Conservation (phyloP, 2,797 vertebrate genomes). For the Coendou prehensilis region DNA sequence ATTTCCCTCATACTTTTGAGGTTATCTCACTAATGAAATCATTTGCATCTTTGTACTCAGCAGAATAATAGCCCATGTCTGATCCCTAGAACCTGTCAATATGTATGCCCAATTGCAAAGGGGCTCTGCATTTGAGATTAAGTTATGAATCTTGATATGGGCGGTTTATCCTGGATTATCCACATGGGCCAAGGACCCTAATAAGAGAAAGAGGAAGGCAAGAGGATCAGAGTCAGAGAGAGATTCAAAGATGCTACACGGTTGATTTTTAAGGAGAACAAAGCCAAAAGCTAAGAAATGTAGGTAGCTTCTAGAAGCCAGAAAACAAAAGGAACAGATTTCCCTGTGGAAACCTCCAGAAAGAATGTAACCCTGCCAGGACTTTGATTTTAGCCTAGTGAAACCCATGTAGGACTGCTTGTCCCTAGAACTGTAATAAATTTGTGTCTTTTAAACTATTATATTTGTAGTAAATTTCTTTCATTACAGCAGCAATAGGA, state of each 20-base stretch:
- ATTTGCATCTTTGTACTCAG: too few relatives aligned
- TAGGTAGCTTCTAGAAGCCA: neutral
- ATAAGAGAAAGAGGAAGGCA: neutral
- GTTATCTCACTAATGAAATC: neutral
- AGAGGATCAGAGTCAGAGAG: neutral
- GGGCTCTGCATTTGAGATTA: neutral
- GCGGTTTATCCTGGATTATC: neutral
- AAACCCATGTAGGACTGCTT: neutral
- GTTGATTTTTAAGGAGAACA: neutral
- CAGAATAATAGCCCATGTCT: neutral
- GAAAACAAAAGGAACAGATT: neutral
- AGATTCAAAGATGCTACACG: neutral
- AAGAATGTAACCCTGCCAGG: neutral
- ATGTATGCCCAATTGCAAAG: neutral
- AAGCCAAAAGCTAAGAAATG: neutral
- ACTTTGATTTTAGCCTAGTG: neutral
- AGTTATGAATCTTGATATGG: neutral
- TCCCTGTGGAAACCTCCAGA: neutral
- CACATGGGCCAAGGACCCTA: neutral
- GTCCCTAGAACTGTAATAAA: neutral
- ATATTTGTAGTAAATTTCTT: neutral
- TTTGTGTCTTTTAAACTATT: neutral
- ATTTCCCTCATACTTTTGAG: neutral
- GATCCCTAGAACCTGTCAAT: too few relatives aligned
- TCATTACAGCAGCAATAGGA: neutral